Base-by-base conservation (phyloP, 2,113 vertebrate genomes). In the Pristiophorus japonicus region DNA sequence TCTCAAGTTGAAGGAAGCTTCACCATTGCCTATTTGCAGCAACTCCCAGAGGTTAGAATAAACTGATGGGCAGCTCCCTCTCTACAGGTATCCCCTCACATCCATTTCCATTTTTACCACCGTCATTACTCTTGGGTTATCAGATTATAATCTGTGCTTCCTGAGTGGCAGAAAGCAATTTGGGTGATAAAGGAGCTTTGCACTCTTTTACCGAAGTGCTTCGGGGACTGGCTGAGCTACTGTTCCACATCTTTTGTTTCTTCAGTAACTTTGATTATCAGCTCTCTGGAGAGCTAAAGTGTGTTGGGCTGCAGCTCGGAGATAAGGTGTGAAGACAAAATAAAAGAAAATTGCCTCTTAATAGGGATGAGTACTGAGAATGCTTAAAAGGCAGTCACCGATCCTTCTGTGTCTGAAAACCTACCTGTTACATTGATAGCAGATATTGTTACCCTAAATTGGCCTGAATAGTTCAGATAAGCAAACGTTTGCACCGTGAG, bases 301-400 rank as follows among this genome's bases (percentile, higher is more conserved):
- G 20, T 38, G 10, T 90, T 63, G 59, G n/a, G 88, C 88, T 92
- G 88, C 59, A 92, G 88, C 88, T 92, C 59, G 42, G 16, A 92
- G 59, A 92, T 63, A 92, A 92, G 85, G 30, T 22, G 88, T 18
- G 59, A 92, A 92, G 34, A 63, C 59, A 63, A 92, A 65, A 81
- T 42, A 81, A 92, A 38, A 38, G 55, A 92, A 63, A 63, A n/a
- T 62, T 63, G 59, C 34, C 30, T 22, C 88, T 45, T n/a, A 63
- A 62, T 18, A 65, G 59, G 34, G 18, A n/a, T 91, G 87, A 59
- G 87, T 5, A 14, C 55, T 59, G 55, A 62, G n/a, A 59, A 92
- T 63, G n/a, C 59, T 18, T 3, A 38, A 63, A 5, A 38, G 88
- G 22, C 88, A 91, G 34, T 63, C 55, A 91, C 30, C n/a, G 30